These are phyloP conservation scores for Phalanger gymnotis DNA, from an alignment of 2,797 vertebrate genomes.

Conservation along the genomic window DNA sequence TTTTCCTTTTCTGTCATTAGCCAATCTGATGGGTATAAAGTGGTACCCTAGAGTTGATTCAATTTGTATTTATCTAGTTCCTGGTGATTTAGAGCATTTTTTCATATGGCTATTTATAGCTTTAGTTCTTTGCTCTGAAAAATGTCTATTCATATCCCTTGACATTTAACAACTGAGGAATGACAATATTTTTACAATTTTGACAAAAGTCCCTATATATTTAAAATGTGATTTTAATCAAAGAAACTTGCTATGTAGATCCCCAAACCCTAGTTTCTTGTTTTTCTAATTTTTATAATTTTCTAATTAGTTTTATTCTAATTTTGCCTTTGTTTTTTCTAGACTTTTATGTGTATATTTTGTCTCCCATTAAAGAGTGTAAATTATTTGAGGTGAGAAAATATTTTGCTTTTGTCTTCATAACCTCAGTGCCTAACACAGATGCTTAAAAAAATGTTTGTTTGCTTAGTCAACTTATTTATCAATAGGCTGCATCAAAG, in stretches of 20 bases:
- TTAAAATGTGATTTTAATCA: background rate
- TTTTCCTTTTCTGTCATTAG: background rate
- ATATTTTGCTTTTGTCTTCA: background rate
- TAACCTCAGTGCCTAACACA: background rate
- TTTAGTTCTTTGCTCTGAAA: background rate
- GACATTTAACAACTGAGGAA: background rate
- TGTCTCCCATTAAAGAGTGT: background rate
- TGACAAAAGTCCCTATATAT: background rate
- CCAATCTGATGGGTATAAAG: background rate
- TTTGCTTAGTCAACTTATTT: background rate
- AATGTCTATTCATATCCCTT: background rate
- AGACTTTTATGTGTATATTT: background rate
- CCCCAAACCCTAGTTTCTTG: background rate
- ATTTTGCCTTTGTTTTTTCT: background rate
- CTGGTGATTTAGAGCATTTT: background rate
- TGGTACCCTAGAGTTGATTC: background rate
- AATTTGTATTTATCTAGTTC: background rate
- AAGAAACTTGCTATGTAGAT: background rate
- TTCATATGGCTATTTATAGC: background rate
- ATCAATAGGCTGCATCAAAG: background rate
- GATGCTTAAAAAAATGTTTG: too few relatives aligned
- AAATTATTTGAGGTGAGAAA: background rate
- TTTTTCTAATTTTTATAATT: background rate
- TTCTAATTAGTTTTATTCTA: background rate
- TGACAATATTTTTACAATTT: background rate